Conservation (phyloP, 2,888 invertebrate species). For the Andricus curvator region DNA sequence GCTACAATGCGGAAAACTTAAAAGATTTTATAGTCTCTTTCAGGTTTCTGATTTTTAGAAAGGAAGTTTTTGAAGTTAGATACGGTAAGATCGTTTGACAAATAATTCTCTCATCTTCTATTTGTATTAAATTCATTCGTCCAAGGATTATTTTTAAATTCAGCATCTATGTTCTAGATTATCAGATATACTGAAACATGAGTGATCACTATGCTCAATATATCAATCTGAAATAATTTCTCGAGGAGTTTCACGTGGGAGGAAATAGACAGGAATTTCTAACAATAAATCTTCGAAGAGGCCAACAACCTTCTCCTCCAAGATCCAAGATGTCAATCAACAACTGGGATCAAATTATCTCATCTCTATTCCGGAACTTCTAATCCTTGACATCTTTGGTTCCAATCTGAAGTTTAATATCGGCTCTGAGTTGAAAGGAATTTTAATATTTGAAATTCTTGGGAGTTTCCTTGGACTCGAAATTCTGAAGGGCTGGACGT, state of each 20-base stretch:
- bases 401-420: not conserved
- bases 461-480: conserved; percentile 6
- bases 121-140: not conserved
- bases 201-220: not conserved
- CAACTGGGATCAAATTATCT: not conserved
- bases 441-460: not conserved
- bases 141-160: not conserved
- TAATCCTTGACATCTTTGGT: not conserved
- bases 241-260: not conserved
- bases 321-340: not conserved
- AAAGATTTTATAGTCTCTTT: too few species aligned
- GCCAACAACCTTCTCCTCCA: conserved; percentile 6
- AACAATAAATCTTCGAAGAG: conserved; percentile 1
- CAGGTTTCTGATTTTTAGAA: not conserved
- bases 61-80: not conserved
- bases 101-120: too few species aligned
- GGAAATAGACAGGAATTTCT: not conserved
- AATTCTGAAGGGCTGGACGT: not conserved
- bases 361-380: not conserved
- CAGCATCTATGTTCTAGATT: not conserved
- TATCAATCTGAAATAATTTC: not conserved
- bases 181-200: not conserved
- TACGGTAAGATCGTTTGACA: not conserved
- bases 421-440: not conserved
- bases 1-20: too few species aligned